phyloP scores from a whole-genome alignment of 1,140 invertebrate species.

The Zaprionus capensis region DNA sequence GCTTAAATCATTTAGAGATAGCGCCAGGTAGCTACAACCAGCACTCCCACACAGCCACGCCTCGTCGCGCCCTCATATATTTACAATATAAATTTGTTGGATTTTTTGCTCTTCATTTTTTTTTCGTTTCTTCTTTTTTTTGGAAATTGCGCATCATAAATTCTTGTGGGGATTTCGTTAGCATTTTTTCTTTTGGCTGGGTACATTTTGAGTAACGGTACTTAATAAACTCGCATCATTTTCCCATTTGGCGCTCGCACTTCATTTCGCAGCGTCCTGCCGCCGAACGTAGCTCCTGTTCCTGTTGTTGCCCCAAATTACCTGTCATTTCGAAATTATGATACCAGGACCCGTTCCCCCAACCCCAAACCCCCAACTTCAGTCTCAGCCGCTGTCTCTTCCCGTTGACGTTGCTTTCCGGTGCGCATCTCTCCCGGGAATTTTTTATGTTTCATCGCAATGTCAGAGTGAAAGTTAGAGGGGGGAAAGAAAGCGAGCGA shows the following conservation, averaged over 20 bases:
- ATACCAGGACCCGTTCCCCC: constrained; percentile 59
- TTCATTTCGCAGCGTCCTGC: constrained; percentile 48
- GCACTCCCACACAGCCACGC: background rate
- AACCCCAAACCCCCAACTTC: background rate
- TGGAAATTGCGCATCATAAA: constrained; percentile 72
- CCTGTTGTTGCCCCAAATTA: constrained; percentile 75
- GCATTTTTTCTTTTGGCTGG: constrained; percentile 18
- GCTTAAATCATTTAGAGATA: constrained; percentile 67
- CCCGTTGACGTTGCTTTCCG: constrained; percentile 46
- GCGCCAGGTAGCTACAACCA: constrained; percentile 26
- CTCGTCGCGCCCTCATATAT: constrained; percentile 40
- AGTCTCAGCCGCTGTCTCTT: background rate
- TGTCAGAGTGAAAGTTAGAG: constrained; percentile 9
- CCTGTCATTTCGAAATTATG: constrained; percentile 82
- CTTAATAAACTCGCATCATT: constrained; percentile 82
- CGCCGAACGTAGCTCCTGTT: constrained; percentile 24
- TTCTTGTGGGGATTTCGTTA: constrained; percentile 71
- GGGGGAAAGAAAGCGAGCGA: background rate
- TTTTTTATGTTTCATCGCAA: constrained; percentile 51
- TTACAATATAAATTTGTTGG: constrained; percentile 66
- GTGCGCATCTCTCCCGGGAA: constrained; percentile 27
- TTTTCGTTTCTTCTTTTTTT: constrained; percentile 38
- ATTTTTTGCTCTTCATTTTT: constrained; percentile 11
- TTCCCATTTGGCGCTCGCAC: constrained; percentile 77
- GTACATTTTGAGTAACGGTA: constrained; percentile 74